phyloP scores from a whole-genome alignment of 1,140 invertebrate genomes.

The Eueides isabella region DNA sequence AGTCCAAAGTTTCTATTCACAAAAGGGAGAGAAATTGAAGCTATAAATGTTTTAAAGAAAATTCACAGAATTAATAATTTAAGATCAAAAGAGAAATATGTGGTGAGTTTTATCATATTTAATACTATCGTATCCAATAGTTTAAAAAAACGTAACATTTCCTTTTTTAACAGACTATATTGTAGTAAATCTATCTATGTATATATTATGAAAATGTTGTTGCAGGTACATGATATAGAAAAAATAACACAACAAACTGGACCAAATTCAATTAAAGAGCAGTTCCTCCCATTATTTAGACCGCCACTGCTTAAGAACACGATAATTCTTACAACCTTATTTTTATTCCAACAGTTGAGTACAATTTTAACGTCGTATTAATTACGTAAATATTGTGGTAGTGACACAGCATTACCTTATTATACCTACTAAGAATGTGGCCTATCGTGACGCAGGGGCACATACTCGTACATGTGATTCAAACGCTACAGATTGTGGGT shows the following conservation, averaged over 20 bases:
- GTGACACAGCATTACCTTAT: background rate
- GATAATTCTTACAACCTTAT: conserved; percentile 56
- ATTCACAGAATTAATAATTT: conserved; percentile 55
- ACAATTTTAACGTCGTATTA: background rate
- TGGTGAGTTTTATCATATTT: conserved; percentile 40
- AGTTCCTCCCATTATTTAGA: conserved; percentile 52
- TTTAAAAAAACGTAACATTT: too few species aligned
- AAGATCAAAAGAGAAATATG: conserved; percentile 36
- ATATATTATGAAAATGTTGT: too few species aligned
- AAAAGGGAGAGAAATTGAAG: conserved; percentile 50
- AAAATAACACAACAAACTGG: background rate
- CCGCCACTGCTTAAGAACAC: conserved; percentile 60
- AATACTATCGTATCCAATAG: background rate
- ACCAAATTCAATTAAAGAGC: background rate
- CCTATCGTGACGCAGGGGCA: too few species aligned
- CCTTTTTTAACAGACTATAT: too few species aligned
- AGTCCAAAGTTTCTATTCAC: conserved; percentile 61
- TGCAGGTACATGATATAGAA: background rate
- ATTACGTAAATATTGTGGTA: too few species aligned
- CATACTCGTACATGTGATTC: too few species aligned
- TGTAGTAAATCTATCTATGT: too few species aligned
- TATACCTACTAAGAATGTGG: background rate
- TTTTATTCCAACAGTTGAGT: conserved; percentile 63
- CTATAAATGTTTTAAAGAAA: conserved; percentile 50
- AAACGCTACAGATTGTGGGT: too few species aligned